Evolutionary conservation across 92 coral and sea anemone species (phyloP).

Genomic region (Phenganax subtilis): DNA sequence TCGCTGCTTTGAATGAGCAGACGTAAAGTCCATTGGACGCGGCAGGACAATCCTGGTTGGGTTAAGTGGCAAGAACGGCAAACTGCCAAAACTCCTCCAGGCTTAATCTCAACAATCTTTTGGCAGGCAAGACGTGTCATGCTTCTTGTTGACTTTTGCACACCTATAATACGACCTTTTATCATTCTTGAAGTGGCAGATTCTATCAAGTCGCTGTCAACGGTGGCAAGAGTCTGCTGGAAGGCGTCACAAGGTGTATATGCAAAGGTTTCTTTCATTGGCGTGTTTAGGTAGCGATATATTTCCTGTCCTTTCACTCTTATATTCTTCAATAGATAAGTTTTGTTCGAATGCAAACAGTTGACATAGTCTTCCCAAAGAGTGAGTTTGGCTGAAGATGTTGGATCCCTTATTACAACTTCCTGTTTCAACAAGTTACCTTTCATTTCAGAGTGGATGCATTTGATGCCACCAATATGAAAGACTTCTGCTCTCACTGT

Average conservation of each 20-base stretch:
- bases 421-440: conserved; percentile 35
- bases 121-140: conserved; percentile 24
- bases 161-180: conserved; percentile 23
- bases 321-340: conserved; percentile 19
- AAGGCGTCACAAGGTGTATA: conserved; percentile 32
- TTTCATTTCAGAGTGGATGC: conserved; percentile 12
- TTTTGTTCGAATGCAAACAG: conserved; percentile 25
- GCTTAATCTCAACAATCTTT: conserved; percentile 20
- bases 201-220: conserved; percentile 38
- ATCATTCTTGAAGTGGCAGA: conserved; percentile 33
- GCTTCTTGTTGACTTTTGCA: conserved; percentile 28
- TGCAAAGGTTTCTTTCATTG: conserved; percentile 38
- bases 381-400: conserved; percentile 30
- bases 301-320: conserved; percentile 29
- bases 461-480: conserved; percentile 32
- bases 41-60: conserved; percentile 16
- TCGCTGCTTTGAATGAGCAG: conserved; percentile 1
- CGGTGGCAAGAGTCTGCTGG: conserved; percentile 28
- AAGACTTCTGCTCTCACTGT: conserved; percentile 38
- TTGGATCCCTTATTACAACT: conserved; percentile 23
- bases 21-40: conserved; percentile 13
- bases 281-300: conserved; percentile 27
- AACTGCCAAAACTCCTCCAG: not conserved
- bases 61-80: conserved; percentile 23
- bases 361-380: conserved; percentile 32